phyloP scores from a whole-genome alignment of 2,888 invertebrate species.

The Nipponacmea schrenckii region DNA sequence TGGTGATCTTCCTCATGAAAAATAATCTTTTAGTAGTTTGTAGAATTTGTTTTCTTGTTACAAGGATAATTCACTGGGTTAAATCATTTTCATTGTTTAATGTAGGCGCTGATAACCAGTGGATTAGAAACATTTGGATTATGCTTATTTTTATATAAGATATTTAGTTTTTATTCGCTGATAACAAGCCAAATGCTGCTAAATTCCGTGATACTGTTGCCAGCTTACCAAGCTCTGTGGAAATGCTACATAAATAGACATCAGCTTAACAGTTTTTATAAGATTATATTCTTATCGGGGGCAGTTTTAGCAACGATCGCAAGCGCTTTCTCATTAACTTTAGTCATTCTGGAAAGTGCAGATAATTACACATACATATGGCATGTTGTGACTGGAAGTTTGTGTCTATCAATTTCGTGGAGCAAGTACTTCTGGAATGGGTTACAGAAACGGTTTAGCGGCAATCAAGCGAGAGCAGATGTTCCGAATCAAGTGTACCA shows the following conservation, averaged over 20 bases:
- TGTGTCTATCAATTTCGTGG: no score
- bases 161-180: slow-evolving; percentile 32
- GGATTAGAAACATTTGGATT: slow-evolving; percentile 48
- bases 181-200: slow-evolving; percentile 37
- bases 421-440: no score
- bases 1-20: no score
- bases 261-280: not conserved
- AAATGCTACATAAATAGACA: not conserved
- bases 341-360: not conserved
- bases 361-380: slow-evolving; percentile 23
- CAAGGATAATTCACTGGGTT: no score
- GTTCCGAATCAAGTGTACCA: no score
- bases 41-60: no score
- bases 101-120: slow-evolving; percentile 45
- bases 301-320: not conserved
- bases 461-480: not conserved
- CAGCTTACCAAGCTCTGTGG: slow-evolving; percentile 27
- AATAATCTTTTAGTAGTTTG: no score
- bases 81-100: slow-evolving; percentile 18
- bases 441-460: not conserved
- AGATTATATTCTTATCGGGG: not conserved
- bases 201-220: slow-evolving; percentile 43
- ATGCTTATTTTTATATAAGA: slow-evolving; percentile 45
- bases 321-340: not conserved
- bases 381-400: slow-evolving; percentile 24